Base-by-base conservation (phyloP, 2,113 vertebrate genomes). In the Astur gentilis region DNA sequence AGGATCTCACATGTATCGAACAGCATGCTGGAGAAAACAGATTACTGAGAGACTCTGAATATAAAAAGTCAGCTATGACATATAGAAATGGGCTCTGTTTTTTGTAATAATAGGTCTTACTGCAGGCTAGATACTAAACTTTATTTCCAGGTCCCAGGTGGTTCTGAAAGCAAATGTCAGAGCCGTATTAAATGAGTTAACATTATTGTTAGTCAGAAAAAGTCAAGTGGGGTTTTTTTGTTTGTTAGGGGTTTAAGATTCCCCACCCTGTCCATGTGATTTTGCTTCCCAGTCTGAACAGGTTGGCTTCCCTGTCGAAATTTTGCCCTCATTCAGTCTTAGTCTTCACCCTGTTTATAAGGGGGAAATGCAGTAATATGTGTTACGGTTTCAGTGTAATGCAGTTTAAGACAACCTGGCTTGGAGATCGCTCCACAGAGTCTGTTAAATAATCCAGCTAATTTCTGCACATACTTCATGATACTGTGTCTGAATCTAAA, bases 131-230 rank as follows among this genome's bases (percentile, higher is more conserved):
- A 72, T 72, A 65, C 69, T 84, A 23, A 87, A 65, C 83, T 95
- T 93, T 78, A 87, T 94, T 97, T 89, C 72, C 44, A 79, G 57
- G 44, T 91, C 95, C 65, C 94, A 61, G 31, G 58, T 57, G 71
- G 25, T 93, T 83, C 86, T 72, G 69, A 89, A 95, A 76, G 86
- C 88, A 97, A 97, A 95, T 94, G 90, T 90, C 95, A 96, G 76
- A 92, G 72, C 44, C 64, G 84, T 87, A 90, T 92, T 94, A 93
- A 94, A 91, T 52, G 65, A 93, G 89, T 93, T 97, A 93, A 83
- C 69, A 60, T 89, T 87, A 92, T 88, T 93, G 65, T 93, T 90
- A 71, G 64, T 40, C 67, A 92, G 90, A 27, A 86, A 90, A 94
- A 89, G 86, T 83, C 93, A 88, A 73, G 54, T 66, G 22, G 47